Percentiles rank a stretch among this genome's conserved stretches.
These are phyloP conservation scores for Drosophila sucinea DNA, from an alignment of 1,140 invertebrate species.

Conservation along the genomic window DNA sequence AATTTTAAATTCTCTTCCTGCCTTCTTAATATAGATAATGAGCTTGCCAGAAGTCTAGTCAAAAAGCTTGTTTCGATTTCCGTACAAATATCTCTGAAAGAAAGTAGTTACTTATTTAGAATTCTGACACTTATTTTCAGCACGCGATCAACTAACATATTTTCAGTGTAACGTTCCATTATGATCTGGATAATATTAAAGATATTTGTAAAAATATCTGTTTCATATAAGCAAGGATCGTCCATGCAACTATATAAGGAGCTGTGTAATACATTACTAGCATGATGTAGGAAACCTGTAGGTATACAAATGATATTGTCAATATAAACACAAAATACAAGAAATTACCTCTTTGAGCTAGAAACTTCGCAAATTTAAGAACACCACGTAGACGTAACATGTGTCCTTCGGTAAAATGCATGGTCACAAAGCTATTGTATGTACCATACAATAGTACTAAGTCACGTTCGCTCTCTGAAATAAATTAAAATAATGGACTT, in stretches of 20 bases:
- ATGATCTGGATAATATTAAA: constrained; percentile 31
- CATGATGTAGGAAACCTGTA: constrained; percentile 49
- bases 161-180: constrained; percentile 39
- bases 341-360: constrained; percentile 45
- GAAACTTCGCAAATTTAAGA: constrained; percentile 45
- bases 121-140: not conserved
- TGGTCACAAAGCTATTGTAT: constrained; percentile 44
- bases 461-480: constrained; percentile 20
- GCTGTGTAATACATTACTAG: constrained; percentile 33
- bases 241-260: constrained; percentile 10
- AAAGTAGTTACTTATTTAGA: not conserved
- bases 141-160: constrained; percentile 33
- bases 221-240: not conserved
- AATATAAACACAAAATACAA: not conserved
- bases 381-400: constrained; percentile 29
- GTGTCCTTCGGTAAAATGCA: constrained; percentile 40
- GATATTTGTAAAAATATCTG: constrained; percentile 8
- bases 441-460: constrained; percentile 45
- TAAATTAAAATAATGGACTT: not conserved
- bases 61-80: constrained; percentile 20
- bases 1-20: constrained; percentile 12
- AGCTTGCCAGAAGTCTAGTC: constrained; percentile 26
- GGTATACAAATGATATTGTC: not conserved
- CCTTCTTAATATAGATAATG: constrained; percentile 26
- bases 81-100: not conserved